Conservation (phyloP, 2,797 vertebrate genomes). For the Hirundo rustica region DNA sequence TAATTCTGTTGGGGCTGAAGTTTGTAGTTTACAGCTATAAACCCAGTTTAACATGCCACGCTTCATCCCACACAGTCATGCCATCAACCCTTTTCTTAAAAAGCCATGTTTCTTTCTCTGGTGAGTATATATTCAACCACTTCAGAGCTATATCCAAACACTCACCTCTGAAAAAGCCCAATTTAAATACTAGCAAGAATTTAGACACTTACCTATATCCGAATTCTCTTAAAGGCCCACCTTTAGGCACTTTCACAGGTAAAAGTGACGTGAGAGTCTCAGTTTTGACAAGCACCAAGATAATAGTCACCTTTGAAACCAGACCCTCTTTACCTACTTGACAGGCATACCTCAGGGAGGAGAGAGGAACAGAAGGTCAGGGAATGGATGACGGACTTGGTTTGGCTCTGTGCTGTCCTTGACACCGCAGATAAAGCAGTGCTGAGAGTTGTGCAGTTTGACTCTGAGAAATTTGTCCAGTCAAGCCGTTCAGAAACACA, state of each 20-base stretch:
- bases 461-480: neutral
- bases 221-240: neutral
- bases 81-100: neutral
- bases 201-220: neutral
- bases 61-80: neutral
- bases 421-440: neutral
- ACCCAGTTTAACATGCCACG: neutral
- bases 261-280: neutral
- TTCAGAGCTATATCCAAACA: neutral
- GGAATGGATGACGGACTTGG: neutral
- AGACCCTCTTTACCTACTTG: neutral
- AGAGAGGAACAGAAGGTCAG: neutral
- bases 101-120: neutral
- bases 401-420: neutral
- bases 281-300: neutral
- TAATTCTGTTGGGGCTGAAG: neutral
- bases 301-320: neutral
- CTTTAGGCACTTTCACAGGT: neutral
- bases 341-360: neutral
- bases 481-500: rapidly evolving
- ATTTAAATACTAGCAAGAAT: neutral
- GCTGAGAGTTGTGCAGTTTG: neutral
- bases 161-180: rapidly evolving
- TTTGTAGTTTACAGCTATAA: neutral
- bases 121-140: neutral